Evolutionary conservation across 2,888 invertebrate genomes (phyloP).

Genomic region (Parnassius orleans): DNA sequence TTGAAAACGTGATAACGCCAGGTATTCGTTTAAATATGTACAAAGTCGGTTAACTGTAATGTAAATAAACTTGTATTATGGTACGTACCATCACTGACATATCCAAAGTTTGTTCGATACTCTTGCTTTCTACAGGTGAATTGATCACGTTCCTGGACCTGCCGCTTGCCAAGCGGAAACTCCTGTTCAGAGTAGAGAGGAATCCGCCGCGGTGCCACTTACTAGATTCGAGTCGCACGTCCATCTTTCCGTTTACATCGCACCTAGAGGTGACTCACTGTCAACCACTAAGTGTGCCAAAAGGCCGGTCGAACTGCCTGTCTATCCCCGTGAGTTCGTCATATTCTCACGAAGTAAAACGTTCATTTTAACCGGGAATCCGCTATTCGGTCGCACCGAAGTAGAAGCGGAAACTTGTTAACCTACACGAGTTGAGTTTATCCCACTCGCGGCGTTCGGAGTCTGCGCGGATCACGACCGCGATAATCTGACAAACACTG

Average conservation of each 20-base stretch:
- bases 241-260: conserved; percentile 70
- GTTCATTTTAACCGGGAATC: conserved; percentile 30
- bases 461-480: conserved; percentile 47
- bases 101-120: conserved; percentile 51
- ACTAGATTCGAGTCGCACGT: conserved; percentile 64
- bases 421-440: conserved; percentile 39
- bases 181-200: conserved; percentile 71
- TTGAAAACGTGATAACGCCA: conserved; percentile 17
- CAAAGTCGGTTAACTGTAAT: conserved; percentile 11
- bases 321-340: conserved; percentile 2
- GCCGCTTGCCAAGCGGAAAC: conserved; percentile 65
- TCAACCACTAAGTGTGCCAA: conserved; percentile 36
- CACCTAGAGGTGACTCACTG: conserved; percentile 64
- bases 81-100: conserved; percentile 54
- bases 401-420: conserved; percentile 39
- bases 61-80: conserved; percentile 7
- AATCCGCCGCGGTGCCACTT: conserved; percentile 75
- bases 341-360: conserved; percentile 6
- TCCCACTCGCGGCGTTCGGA: conserved; percentile 45
- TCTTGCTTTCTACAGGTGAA: conserved; percentile 55
- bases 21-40: conserved; percentile 17
- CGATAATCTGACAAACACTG: conserved; percentile 30
- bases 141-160: conserved; percentile 55
- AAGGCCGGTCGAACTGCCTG: conserved; percentile 27
- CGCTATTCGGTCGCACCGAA: conserved; percentile 34